Conservation (phyloP, 2,888 invertebrate genomes). For the Clepsis dumicolana region DNA sequence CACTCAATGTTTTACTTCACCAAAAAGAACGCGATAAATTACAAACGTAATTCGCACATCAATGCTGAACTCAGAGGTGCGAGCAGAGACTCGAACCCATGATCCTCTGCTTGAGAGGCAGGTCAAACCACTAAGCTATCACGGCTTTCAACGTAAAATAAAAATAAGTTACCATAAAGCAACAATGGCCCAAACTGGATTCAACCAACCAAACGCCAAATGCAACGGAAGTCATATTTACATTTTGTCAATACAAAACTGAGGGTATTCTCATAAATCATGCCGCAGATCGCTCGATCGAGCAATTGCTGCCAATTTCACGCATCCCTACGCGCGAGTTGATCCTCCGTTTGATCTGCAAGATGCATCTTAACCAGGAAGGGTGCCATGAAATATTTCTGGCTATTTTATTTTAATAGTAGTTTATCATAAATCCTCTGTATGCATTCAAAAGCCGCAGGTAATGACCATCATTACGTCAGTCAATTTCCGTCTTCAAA, state of each 20-base stretch:
- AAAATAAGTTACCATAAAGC: not conserved
- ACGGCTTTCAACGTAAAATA: too few species aligned
- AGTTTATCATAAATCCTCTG: too few species aligned
- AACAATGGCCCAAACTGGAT: not conserved
- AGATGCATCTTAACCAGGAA: conserved; percentile 23
- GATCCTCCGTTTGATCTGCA: conserved; percentile 30
- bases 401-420: not conserved
- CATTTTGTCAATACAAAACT: conserved; percentile 1
- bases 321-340: conserved; percentile 31
- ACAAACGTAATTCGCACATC: too few species aligned
- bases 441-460: too few species aligned
- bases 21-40: too few species aligned
- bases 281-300: conserved; percentile 22
- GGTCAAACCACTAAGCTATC: too few species aligned
- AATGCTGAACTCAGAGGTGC: too few species aligned
- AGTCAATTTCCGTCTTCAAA: too few species aligned
- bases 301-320: conserved; percentile 37
- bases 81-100: too few species aligned
- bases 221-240: conserved; percentile 2
- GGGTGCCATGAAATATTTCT: not conserved
- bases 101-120: too few species aligned
- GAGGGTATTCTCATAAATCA: conserved; percentile 16
- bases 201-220: not conserved
- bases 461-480: too few species aligned
- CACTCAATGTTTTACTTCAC: too few species aligned